phyloP scores from a whole-genome alignment of 2,888 invertebrate genomes.

The Geotrupes spiniger region DNA sequence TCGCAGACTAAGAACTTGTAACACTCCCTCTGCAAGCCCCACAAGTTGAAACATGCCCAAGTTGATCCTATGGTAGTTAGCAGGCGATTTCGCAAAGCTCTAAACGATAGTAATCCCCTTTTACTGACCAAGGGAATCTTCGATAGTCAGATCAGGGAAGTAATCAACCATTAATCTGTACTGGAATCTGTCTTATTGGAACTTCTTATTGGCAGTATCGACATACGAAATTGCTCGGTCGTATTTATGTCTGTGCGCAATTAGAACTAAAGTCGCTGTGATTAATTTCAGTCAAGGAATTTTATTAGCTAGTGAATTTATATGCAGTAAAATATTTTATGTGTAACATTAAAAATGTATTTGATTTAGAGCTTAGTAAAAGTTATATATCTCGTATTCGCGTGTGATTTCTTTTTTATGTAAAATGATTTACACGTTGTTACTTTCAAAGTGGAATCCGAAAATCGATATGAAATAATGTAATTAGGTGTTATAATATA shows the following conservation, averaged over 20 bases:
- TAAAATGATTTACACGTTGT: too few species aligned
- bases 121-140: conserved; percentile 23
- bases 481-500: too few species aligned
- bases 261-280: not conserved
- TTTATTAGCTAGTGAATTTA: too few species aligned
- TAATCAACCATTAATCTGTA: conserved; percentile 24
- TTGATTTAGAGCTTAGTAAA: too few species aligned
- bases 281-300: too few species aligned
- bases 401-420: too few species aligned
- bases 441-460: too few species aligned
- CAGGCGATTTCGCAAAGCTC: conserved; percentile 45
- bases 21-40: conserved; percentile 19
- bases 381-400: too few species aligned
- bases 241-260: conserved; percentile 8
- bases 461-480: too few species aligned
- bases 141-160: conserved; percentile 24
- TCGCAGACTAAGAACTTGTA: conserved; percentile 26
- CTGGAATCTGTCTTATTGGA: conserved; percentile 24
- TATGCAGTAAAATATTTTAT: too few species aligned
- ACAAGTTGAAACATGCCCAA: conserved; percentile 36
- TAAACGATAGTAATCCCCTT: conserved; percentile 45
- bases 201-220: conserved; percentile 21
- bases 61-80: conserved; percentile 45
- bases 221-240: conserved; percentile 9
- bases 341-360: too few species aligned